Conservation (phyloP, 2,797 vertebrate species). For the Acestrorhynchus altus region DNA sequence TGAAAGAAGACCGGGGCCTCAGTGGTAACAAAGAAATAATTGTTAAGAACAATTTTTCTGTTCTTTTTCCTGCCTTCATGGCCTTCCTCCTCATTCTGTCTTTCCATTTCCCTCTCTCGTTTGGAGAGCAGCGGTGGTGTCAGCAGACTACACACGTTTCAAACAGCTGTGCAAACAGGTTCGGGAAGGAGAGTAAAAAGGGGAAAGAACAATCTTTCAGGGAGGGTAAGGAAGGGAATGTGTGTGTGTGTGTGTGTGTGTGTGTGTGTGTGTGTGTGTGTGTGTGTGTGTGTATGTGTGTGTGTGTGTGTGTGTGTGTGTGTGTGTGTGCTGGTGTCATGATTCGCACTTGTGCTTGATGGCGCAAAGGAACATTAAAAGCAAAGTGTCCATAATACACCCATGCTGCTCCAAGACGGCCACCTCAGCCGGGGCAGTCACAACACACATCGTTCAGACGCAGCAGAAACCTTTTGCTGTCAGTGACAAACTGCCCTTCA, state of each 20-base stretch:
- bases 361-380: slow-evolving; percentile 57
- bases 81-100: slow-evolving; percentile 21
- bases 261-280: not conserved
- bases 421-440: slow-evolving; percentile 45
- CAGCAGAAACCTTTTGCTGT: slow-evolving; percentile 2
- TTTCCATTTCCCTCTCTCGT: slow-evolving; percentile 20
- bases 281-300: slow-evolving; percentile 6
- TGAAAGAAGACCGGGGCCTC: slow-evolving; percentile 48
- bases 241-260: slow-evolving; percentile 23
- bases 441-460: slow-evolving; percentile 47
- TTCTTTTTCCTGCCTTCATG: slow-evolving; percentile 9
- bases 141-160: slow-evolving; percentile 59
- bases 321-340: slow-evolving; percentile 32
- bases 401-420: slow-evolving; percentile 45
- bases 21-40: slow-evolving; percentile 55
- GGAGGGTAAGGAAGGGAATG: slow-evolving; percentile 19
- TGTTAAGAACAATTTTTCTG: slow-evolving; percentile 42
- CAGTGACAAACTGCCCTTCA: slow-evolving; percentile 22
- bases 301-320: no score
- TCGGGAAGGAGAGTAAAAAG: slow-evolving; percentile 22
- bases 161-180: slow-evolving; percentile 63
- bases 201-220: slow-evolving; percentile 40
- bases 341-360: slow-evolving; percentile 60
- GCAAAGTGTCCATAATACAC: slow-evolving; percentile 58
- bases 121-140: slow-evolving; percentile 33